Conservation (phyloP, 1,140 invertebrate genomes). For the fruit fly (Drosophila melanogaster) region Release_6_plus_ISO1_MT NT_037436.4:16459001-16459500, state of each 20-base stretch:
- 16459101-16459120: constrained; percentile 32
- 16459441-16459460: constrained; percentile 12
- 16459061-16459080: constrained; percentile 17
- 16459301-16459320: neutral
- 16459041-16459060: constrained; percentile 58
- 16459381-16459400: constrained; percentile 31
- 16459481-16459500: constrained; percentile 52
- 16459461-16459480: constrained; percentile 17
- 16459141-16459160: no score
- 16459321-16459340: constrained; percentile 18
- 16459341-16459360: constrained; percentile 30
- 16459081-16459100: constrained; percentile 8
- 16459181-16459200: no score
- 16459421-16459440: neutral
- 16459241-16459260: no score
- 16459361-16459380: constrained; percentile 60
- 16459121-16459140: neutral
- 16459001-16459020: constrained; percentile 78
- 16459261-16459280: no score
- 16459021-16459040: constrained; percentile 76
- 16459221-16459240: no score
- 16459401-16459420: constrained; percentile 67
- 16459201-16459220: no score
- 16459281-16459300: no score
- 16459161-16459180: no score